Evolutionary conservation across 2,888 invertebrate species (phyloP).

Genomic region (Pachymerium ferrugineum): DNA sequence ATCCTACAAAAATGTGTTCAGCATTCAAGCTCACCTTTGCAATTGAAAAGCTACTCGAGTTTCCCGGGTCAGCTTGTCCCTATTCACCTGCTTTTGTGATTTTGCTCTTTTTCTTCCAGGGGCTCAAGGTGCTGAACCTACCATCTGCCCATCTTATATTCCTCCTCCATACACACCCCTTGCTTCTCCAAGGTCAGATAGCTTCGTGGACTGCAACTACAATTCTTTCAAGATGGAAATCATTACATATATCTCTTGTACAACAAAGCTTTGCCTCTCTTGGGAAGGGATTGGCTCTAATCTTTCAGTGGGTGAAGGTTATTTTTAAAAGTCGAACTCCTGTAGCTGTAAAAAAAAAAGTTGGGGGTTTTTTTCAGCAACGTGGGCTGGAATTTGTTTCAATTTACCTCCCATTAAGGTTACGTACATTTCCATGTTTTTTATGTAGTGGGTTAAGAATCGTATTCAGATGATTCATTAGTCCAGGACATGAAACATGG

Average conservation of each 20-base stretch:
- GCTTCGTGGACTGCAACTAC: no score
- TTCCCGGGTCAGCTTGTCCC: slow-evolving; percentile 16
- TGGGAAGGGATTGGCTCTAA: no score
- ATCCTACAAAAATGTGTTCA: neutral
- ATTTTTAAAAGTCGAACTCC: no score
- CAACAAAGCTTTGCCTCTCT: no score
- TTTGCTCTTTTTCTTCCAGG: slow-evolving; percentile 11
- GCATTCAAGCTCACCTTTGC: neutral
- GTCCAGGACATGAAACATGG: neutral
- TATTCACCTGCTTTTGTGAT: slow-evolving; percentile 16
- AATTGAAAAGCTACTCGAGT: slow-evolving; percentile 20
- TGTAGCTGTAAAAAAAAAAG: no score
- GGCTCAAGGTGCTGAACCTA: slow-evolving; percentile 23
- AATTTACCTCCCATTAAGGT: no score
- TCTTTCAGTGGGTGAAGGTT: no score
- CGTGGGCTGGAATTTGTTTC: no score
- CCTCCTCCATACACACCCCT: neutral
- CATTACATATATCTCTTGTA: no score
- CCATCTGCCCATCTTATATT: slow-evolving; percentile 6
- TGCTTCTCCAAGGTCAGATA: neutral
- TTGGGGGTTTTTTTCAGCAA: no score
- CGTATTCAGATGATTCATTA: neutral
- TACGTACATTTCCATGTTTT: neutral
- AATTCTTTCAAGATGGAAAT: no score
- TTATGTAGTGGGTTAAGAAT: neutral